phyloP scores from a whole-genome alignment of 2,888 invertebrate genomes.

The Dorcus hopei region DNA sequence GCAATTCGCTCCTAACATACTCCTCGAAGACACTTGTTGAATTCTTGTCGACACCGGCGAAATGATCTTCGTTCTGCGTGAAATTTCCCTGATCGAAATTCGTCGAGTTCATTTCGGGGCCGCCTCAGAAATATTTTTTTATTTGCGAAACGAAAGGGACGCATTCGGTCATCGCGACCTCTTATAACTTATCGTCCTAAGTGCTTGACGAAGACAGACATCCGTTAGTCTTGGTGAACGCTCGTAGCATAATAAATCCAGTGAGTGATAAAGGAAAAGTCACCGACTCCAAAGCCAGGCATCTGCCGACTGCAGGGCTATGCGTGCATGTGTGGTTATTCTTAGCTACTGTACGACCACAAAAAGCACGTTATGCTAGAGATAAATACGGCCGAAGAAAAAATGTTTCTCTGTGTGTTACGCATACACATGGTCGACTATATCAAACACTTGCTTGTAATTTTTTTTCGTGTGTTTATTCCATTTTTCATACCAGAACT shows the following conservation, averaged over 20 bases:
- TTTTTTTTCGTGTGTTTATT: too few species aligned
- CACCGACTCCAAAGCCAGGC: neutral
- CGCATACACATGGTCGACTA: neutral
- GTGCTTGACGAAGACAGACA: slow-evolving; percentile 11
- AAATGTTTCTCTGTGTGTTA: neutral
- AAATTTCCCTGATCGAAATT: neutral
- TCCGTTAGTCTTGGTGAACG: slow-evolving; percentile 11
- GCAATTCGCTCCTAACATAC: slow-evolving; percentile 9
- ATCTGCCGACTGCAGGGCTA: neutral
- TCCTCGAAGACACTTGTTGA: neutral
- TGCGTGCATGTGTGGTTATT: neutral
- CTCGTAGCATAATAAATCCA: slow-evolving; percentile 14
- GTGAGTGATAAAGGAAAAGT: slow-evolving; percentile 8
- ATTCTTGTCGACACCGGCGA: neutral
- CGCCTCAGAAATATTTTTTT: neutral
- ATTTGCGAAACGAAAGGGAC: too few species aligned
- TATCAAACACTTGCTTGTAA: too few species aligned
- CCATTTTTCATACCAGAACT: too few species aligned
- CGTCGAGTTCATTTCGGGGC: neutral
- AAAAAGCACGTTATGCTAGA: neutral
- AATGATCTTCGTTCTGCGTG: neutral
- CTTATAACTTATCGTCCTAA: neutral
- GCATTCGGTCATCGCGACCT: too few species aligned
- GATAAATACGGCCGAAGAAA: neutral
- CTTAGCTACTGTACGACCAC: neutral